Evolutionary conservation across 30 jellyfish, hydroid and myxozoan species (phyloP).

Genomic region (Aurelia sp.): DNA sequence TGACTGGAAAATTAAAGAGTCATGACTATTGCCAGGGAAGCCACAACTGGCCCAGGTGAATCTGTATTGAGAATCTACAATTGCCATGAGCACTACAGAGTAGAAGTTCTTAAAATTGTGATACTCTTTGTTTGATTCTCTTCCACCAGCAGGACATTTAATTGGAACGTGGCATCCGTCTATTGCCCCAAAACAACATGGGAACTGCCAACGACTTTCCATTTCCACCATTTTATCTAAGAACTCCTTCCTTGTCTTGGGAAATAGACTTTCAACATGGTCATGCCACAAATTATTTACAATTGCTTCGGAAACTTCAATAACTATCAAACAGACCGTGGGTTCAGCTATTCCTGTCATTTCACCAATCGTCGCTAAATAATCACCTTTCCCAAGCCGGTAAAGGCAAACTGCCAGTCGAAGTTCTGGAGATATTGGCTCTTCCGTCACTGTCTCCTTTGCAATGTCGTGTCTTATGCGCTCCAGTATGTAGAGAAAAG

Average conservation of each 20-base stretch:
- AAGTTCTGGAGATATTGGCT: constrained; percentile 57
- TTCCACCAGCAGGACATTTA: no score
- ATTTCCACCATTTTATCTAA: constrained; percentile 27
- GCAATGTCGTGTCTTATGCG: constrained; percentile 2
- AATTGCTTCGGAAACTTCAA: constrained; percentile 34
- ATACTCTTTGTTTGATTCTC: constrained; percentile 28
- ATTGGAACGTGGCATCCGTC: no score
- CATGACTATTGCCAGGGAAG: constrained; percentile 64
- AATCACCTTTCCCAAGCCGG: no score
- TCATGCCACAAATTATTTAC: constrained; percentile 36
- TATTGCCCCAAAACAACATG: constrained; percentile 41
- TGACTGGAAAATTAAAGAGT: constrained; percentile 45
- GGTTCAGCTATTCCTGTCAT: constrained; percentile 29
- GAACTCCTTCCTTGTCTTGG: background rate
- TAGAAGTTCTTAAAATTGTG: constrained; percentile 50
- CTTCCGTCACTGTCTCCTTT: constrained; percentile 45
- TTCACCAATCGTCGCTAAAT: constrained; percentile 40
- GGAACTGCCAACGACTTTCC: constrained; percentile 53
- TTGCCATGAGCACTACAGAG: constrained; percentile 44
- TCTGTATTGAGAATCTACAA: constrained; percentile 55
- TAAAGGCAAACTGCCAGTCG: constrained; percentile 49
- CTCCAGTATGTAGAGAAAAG: constrained; percentile 15
- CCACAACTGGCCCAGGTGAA: constrained; percentile 62
- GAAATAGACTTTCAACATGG: constrained; percentile 22
- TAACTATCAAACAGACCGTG: constrained; percentile 31